Evolutionary conservation across 1,140 invertebrate species (phyloP).

Genomic region (Penaeus vannamei): DNA sequence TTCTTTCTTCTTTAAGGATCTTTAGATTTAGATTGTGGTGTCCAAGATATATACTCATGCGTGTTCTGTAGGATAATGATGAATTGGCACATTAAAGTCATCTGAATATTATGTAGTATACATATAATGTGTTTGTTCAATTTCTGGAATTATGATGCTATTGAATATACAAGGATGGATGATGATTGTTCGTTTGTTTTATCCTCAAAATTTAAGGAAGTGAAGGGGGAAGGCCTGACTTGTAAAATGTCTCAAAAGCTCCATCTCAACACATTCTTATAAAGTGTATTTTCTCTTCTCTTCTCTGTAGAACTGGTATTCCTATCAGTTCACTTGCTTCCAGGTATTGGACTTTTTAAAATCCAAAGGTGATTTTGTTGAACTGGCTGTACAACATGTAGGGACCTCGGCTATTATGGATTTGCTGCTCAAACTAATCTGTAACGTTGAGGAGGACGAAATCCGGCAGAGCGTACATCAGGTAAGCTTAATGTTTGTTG

Average conservation of each 20-base stretch:
- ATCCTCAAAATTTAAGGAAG: neutral
- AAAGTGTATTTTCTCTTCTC: constrained; percentile 68
- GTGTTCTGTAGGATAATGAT: no score
- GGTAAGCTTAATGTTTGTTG: constrained; percentile 75
- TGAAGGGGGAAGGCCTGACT: constrained; percentile 60
- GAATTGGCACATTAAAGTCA: no score
- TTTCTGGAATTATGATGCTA: no score
- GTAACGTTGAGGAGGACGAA: constrained; percentile 85
- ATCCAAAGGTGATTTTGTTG: constrained; percentile 87
- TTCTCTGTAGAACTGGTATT: constrained; percentile 85
- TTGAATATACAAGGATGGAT: neutral
- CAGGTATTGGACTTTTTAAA: constrained; percentile 94
- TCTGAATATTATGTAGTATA: no score
- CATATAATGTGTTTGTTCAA: neutral
- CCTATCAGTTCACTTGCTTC: constrained; percentile 90
- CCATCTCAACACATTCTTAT: constrained; percentile 61
- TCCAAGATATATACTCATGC: no score
- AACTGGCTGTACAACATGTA: constrained; percentile 88
- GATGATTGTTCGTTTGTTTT: neutral
- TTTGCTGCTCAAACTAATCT: constrained; percentile 89
- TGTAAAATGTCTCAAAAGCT: constrained; percentile 49
- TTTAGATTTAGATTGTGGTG: no score
- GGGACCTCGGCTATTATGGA: constrained; percentile 97
- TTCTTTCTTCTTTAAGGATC: no score
- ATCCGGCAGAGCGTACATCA: constrained; percentile 86